Percentiles rank a stretch among this genome's conserved stretches.
These are phyloP conservation scores for Oreochromis niloticus DNA, from an alignment of 2,113 vertebrate species.

Conservation along the genomic window DNA sequence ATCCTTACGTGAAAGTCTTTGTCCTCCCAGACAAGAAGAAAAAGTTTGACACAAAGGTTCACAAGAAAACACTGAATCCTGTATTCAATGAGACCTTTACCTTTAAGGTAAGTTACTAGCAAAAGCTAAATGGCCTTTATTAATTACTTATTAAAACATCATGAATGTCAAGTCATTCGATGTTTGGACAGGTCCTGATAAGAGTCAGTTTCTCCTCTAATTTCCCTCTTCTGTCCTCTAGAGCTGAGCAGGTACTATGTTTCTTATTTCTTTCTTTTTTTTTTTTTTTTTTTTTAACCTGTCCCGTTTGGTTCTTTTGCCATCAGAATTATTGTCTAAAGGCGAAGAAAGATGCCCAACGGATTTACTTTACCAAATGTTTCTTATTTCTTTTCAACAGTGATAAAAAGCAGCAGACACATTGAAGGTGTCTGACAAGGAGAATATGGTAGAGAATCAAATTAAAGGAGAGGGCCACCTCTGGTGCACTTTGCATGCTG, in stretches of 20 bases:
- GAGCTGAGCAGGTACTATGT: neutral
- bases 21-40: slow-evolving; percentile 98
- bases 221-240: neutral
- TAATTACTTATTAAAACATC: slow-evolving; percentile 22
- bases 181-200: neutral
- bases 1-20: slow-evolving; percentile 94
- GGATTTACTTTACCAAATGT: no score
- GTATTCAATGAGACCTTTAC: slow-evolving; percentile 93
- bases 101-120: slow-evolving; percentile 82
- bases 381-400: neutral
- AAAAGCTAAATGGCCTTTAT: neutral
- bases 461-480: slow-evolving; percentile 58
- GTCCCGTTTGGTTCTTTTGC: no score
- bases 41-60: slow-evolving; percentile 95
- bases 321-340: no score
- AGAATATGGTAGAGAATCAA: slow-evolving; percentile 45
- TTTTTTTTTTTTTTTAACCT: no score
- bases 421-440: slow-evolving; percentile 42
- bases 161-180: neutral
- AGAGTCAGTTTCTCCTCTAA: neutral
- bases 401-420: slow-evolving; percentile 26
- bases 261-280: neutral
- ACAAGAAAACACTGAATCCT: slow-evolving; percentile 95
- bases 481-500: slow-evolving; percentile 41
- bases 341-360: no score